These are phyloP conservation scores for Platygyra sinensis DNA, from an alignment of 64 coral and sea anemone genomes.

Conservation along the genomic window DNA sequence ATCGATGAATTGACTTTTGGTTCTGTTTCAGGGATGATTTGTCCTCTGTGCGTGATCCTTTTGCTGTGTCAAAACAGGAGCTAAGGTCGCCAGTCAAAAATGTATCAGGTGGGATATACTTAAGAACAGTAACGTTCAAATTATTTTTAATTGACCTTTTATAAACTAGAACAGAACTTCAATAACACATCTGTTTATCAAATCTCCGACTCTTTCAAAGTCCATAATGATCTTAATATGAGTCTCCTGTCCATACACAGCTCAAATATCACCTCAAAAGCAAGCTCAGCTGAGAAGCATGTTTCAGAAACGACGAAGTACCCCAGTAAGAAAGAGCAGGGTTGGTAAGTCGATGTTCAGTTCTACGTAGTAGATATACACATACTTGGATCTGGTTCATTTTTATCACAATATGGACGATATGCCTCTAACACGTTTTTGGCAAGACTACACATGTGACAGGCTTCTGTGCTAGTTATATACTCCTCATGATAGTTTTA, in stretches of 20 bases:
- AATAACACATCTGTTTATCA: too few relatives aligned
- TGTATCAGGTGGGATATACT: not conserved
- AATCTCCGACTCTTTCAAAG: too few relatives aligned
- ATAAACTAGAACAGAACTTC: too few relatives aligned
- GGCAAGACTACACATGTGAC: too few relatives aligned
- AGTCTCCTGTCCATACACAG: not conserved
- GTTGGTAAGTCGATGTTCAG: constrained; percentile 15
- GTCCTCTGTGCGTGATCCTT: not conserved
- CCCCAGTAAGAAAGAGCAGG: constrained; percentile 41
- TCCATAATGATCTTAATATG: not conserved
- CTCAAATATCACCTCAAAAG: constrained; percentile 38
- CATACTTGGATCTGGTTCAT: too few relatives aligned
- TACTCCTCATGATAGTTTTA: too few relatives aligned
- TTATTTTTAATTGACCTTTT: not conserved
- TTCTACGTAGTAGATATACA: too few relatives aligned
- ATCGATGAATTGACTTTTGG: not conserved
- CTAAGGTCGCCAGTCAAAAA: not conserved
- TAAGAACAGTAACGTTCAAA: not conserved
- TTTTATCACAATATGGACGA: too few relatives aligned
- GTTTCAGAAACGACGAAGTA: constrained; percentile 58
- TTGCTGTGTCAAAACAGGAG: not conserved
- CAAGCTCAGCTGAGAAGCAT: constrained; percentile 37
- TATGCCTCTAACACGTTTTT: too few relatives aligned
- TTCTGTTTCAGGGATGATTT: not conserved
- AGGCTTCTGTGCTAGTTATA: too few relatives aligned